Evolutionary conservation across 1,140 invertebrate genomes (phyloP), one percentile per base, ranked within the genome.

Genomic region (Papilio aristodemus): DNA sequence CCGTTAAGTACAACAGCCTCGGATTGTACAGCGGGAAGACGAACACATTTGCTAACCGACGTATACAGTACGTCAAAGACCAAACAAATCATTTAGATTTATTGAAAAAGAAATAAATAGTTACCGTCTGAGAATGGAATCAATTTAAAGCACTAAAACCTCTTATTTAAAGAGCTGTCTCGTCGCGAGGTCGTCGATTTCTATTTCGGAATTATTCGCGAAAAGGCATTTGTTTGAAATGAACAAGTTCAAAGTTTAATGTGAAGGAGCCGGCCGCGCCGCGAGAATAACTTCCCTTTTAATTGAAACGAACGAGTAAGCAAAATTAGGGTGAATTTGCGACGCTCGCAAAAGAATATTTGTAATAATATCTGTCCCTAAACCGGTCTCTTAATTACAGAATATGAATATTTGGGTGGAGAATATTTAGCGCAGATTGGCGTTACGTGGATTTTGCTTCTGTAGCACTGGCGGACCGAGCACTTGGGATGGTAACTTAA

Each of bases 311-410:
- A 62, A 6, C 59, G 36, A 14, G 59, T 62, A 62, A 62, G 59
- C 59, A 62, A 39, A 62, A 62, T 62, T 62, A 62, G 39, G 27
- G 27, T 17, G 32, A 60, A 60, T 62, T 62, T 22, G 59, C 59
- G 36, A 38, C 17, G 36, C 37, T 62, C 59, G 59, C 59, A 38
- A 62, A 62, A 62, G 59, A 62, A 62, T 39, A 62, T 54, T 62
- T 62, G n/a, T n/a, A n/a, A n/a, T 62, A 62, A 62, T 62, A 38
- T 14, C 37, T 38, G 59, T 62, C 59, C 27, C 59, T 62, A 62
- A 62, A 62, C 39, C 37, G 59, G 27, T 38, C 4, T 17, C 27
- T 39, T 62, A 62, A 62, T 62, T 62, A 62, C 37, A 19, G n/a
- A 38, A 19, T 62, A 37, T 38, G 59, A 62, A 39, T 62, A 19